Base-by-base conservation (phyloP, 23 tunicate species). In the Clavelina lepadiformis region DNA sequence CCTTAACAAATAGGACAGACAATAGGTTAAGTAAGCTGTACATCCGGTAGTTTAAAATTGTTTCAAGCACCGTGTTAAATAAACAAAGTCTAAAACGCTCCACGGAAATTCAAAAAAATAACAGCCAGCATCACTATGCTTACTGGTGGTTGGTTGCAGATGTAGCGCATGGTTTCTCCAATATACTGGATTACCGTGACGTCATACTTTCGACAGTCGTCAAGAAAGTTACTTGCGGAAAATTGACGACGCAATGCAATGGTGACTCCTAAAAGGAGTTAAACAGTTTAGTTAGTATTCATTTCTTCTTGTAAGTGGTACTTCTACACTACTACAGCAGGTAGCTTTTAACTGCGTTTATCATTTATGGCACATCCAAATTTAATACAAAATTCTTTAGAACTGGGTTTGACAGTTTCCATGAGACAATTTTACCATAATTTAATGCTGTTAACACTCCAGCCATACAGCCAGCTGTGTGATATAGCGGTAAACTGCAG, bases 141-240 rank as follows among this genome's bases (percentile, higher is more conserved):
- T 38, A 78, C 85, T 59, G 55, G 24, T 38, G 85, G 76, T 29
- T 69, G 74, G 46, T 29, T 33, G 69, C 85, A 78, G 50, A 78
- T 26, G 36, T 78, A 78, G 46, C 85, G 33, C 56, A 78, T 25
- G 25, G 65, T 59, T 58, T 78, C 85, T 46, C 85, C 85, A 34
- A 78, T 70, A 33, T 78, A 78, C 56, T 69, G 76, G 13, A 78
- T 24, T 5, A 68, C 69, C 19, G 85, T 78, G 36, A 36, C 85
- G 25, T 70, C 47, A 60, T 69, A 70, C 3, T 69, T 69, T 26
- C 69, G 55, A 45, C 85, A 78, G 38, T 78, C 85, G 2, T 44
- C 31, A 35, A 78, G 44, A 49, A 65, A 78, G 6, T 44, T 30
- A 44, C 76, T 69, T 4, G 85, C 85, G 23, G 85, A 78, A 47